A percentile compares a stretch with the other conserved stretches of the same genome.
Evolutionary conservation across 35 echinoderm and acorn worm genomes (phyloP).

Genomic region (Diadema setosum): DNA sequence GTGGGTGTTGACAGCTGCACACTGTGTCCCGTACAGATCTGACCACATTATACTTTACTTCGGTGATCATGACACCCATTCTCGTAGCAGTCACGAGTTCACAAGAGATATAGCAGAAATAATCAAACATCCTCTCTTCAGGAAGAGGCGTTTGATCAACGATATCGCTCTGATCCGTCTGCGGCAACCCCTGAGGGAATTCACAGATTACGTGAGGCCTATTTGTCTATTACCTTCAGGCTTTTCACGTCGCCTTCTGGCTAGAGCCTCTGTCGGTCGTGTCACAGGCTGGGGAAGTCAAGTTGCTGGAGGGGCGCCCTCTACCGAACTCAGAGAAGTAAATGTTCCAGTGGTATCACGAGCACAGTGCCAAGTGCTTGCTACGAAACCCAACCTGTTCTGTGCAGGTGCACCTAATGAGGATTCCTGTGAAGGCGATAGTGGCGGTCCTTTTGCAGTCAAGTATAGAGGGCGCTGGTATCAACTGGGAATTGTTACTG

Average conservation of each 20-base stretch:
- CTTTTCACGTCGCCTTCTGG: neutral
- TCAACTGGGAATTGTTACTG: constrained; percentile 76
- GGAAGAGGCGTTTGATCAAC: constrained; percentile 18
- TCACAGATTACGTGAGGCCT: constrained; percentile 77
- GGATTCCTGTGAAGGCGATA: constrained; percentile 85
- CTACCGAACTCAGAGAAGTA: constrained; percentile 77
- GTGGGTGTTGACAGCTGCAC: constrained; percentile 83
- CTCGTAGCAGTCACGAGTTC: constrained; percentile 6
- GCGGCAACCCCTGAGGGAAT: constrained; percentile 29
- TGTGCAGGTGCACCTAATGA: constrained; percentile 82
- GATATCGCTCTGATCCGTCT: constrained; percentile 82
- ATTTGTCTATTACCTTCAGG: constrained; percentile 62
- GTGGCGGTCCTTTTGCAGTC: constrained; percentile 79
- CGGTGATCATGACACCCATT: constrained; percentile 54
- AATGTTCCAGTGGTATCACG: constrained; percentile 49
- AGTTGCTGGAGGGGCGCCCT: constrained; percentile 52
- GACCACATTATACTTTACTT: constrained; percentile 49
- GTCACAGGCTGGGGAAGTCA: constrained; percentile 81
- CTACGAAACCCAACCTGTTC: constrained; percentile 69
- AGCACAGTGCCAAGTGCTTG: constrained; percentile 30
- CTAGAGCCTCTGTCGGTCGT: constrained; percentile 11
- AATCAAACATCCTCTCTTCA: constrained; percentile 35
- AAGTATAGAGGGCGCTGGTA: constrained; percentile 51
- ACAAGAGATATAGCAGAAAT: constrained; percentile 16
- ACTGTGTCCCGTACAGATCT: constrained; percentile 15